Percentiles rank a stretch among this genome's conserved stretches.
Conservation (phyloP, 2,888 invertebrate genomes). For the Keiferia lycopersicella region DNA sequence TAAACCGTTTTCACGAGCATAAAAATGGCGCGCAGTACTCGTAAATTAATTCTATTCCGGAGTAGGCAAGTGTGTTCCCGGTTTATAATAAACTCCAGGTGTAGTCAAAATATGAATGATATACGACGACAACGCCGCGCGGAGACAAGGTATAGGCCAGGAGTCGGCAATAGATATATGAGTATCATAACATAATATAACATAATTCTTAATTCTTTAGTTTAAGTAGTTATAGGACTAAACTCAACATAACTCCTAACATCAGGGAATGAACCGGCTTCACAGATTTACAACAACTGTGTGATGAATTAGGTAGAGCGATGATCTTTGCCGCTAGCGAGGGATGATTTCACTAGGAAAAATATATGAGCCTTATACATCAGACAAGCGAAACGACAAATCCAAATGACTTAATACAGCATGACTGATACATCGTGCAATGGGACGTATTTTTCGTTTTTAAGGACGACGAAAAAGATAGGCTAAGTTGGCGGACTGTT, state of each 20-base stretch:
- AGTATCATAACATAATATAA: too few species aligned
- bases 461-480: not conserved
- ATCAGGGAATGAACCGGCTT: too few species aligned
- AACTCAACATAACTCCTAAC: too few species aligned
- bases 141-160: constrained; percentile 30
- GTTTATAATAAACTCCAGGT: constrained; percentile 41
- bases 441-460: not conserved
- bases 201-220: not conserved
- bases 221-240: too few species aligned
- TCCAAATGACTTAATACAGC: constrained; percentile 43
- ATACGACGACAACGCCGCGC: constrained; percentile 36
- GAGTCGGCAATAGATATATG: constrained; percentile 13
- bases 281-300: too few species aligned
- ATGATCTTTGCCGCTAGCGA: too few species aligned
- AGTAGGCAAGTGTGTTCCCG: constrained; percentile 14
- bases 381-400: constrained; percentile 25
- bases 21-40: not conserved
- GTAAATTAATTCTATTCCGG: not conserved
- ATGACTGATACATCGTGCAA: constrained; percentile 41
- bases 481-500: too few species aligned
- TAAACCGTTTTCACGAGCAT: not conserved
- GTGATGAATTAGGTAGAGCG: too few species aligned
- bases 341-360: too few species aligned
- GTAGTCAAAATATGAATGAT: constrained; percentile 53
- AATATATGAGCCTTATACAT: too few species aligned